phyloP scores from a whole-genome alignment of 2,113 vertebrate genomes.

The Ammospiza caudacuta region DNA sequence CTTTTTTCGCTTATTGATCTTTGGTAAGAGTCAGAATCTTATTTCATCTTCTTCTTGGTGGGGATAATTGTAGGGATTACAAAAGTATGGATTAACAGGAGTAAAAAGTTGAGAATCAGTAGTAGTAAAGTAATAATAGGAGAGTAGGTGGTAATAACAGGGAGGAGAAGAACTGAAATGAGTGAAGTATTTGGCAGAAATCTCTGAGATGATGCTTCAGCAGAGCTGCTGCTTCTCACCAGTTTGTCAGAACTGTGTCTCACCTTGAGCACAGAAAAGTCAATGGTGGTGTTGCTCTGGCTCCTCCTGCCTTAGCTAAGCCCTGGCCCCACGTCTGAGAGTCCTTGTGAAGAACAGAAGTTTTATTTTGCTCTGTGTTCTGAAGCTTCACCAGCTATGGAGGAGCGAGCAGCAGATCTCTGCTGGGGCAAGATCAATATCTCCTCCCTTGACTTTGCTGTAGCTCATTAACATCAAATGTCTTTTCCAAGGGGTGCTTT shows the following conservation, averaged over 20 bases:
- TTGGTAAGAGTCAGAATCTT: background rate
- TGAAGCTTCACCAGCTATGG: background rate
- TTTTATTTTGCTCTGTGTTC: background rate
- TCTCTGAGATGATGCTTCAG: background rate
- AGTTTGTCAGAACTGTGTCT: accelerated
- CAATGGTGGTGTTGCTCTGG: background rate
- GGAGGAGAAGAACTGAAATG: background rate
- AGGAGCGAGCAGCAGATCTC: background rate
- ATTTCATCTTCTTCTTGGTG: background rate
- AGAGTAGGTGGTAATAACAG: background rate
- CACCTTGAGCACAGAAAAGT: background rate
- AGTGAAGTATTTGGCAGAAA: background rate
- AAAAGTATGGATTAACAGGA: background rate
- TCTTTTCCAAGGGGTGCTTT: background rate
- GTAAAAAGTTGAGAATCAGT: background rate
- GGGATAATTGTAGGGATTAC: background rate
- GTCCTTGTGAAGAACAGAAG: background rate
- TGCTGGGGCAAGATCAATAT: background rate
- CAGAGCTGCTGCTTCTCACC: background rate
- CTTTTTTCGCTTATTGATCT: background rate
- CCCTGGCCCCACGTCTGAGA: background rate
- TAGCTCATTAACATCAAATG: background rate
- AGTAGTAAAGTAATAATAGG: background rate
- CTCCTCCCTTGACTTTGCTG: background rate
- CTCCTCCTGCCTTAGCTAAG: background rate